phyloP scores from a whole-genome alignment of 2,888 invertebrate species.

The Callyntrura guangdongensis region DNA sequence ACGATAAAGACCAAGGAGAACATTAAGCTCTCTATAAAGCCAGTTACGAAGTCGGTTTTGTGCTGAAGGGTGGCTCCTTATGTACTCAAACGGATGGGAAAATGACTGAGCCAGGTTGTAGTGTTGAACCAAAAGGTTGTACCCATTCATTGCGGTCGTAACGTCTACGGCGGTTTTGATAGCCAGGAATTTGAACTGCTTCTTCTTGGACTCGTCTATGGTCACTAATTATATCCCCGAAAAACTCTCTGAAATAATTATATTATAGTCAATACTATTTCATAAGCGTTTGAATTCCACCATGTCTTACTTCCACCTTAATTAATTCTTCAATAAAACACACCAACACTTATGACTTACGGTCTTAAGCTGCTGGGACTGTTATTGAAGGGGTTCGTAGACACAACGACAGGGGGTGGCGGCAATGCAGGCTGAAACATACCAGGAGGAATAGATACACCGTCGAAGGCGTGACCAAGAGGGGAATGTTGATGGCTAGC shows the following conservation, averaged over 20 bases:
- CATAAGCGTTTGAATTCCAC: no score
- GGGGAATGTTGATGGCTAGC: slow-evolving; percentile 53
- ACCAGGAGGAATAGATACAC: slow-evolving; percentile 46
- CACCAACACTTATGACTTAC: slow-evolving; percentile 46
- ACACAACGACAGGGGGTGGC: slow-evolving; percentile 22
- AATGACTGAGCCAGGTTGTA: slow-evolving; percentile 78
- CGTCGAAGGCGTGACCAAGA: slow-evolving; percentile 53
- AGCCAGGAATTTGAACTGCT: slow-evolving; percentile 70
- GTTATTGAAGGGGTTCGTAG: slow-evolving; percentile 64
- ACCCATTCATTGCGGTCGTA: slow-evolving; percentile 84
- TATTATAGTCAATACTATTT: neutral
- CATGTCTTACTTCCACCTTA: no score
- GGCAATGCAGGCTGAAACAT: neutral
- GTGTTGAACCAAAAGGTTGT: slow-evolving; percentile 79
- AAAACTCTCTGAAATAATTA: slow-evolving; percentile 76
- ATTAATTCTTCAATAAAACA: no score
- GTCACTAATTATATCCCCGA: slow-evolving; percentile 72
- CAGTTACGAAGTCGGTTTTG: slow-evolving; percentile 94
- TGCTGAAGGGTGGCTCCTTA: slow-evolving; percentile 89
- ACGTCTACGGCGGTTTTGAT: slow-evolving; percentile 82
- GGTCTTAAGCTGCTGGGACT: slow-evolving; percentile 42
- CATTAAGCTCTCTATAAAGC: slow-evolving; percentile 94
- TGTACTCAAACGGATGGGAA: slow-evolving; percentile 82
- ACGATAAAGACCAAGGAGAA: slow-evolving; percentile 87
- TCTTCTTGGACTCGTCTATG: slow-evolving; percentile 57